phyloP scores from a whole-genome alignment of 2,888 invertebrate genomes.

The Muschampia plurimacula region DNA sequence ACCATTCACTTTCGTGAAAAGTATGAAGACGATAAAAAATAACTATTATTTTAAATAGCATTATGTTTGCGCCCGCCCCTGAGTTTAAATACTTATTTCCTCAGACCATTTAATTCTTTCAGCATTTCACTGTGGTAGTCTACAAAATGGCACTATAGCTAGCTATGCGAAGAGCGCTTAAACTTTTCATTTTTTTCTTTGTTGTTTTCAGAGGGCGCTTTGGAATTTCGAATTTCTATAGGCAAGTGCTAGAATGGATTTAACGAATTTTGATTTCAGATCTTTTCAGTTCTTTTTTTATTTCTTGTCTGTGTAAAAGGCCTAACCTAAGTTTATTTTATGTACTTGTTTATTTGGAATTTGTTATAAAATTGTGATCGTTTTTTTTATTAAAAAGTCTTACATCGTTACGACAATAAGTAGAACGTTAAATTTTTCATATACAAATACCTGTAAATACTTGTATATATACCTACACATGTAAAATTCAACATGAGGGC shows the following conservation, averaged over 20 bases:
- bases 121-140: conserved; percentile 10
- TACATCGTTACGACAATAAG: no score
- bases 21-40: neutral
- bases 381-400: no score
- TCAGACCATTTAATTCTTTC: neutral
- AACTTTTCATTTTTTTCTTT: conserved; percentile 10
- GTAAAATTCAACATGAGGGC: neutral
- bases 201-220: neutral
- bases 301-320: neutral
- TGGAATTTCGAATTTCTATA: conserved; percentile 2
- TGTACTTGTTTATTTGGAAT: neutral
- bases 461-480: no score
- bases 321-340: neutral
- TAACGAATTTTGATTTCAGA: conserved; percentile 3
- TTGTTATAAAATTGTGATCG: no score
- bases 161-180: neutral
- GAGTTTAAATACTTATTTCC: conserved; percentile 14
- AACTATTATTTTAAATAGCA: neutral
- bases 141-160: conserved; percentile 5
- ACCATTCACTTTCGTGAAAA: neutral
- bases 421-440: no score
- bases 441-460: no score
- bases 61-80: neutral
- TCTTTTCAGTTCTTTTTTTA: neutral
- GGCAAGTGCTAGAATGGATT: neutral